phyloP scores from a whole-genome alignment of 2,888 invertebrate genomes.

The Volucella inflata region DNA sequence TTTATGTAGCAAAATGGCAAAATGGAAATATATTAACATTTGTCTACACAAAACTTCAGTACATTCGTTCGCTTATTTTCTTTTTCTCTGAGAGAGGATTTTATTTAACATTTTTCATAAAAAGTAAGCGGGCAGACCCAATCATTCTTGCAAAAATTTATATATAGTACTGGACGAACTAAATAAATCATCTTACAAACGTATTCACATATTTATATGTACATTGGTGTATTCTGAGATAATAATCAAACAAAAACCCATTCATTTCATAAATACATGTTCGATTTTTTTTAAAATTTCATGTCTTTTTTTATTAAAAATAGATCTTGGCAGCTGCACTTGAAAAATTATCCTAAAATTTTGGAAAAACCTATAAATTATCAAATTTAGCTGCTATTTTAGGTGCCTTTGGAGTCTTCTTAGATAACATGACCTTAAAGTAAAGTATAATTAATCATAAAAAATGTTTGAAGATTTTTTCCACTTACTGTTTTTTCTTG shows the following conservation, averaged over 20 bases:
- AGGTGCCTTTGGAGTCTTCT: conserved; percentile 77
- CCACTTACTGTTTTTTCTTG: conserved; percentile 36
- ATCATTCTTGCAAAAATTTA: too few relatives aligned
- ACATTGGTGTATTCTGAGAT: neutral
- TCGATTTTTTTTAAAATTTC: conserved; percentile 12
- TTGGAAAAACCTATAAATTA: conserved; percentile 49
- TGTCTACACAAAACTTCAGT: too few relatives aligned
- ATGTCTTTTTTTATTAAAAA: conserved; percentile 34
- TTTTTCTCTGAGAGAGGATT: too few relatives aligned
- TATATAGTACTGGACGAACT: too few relatives aligned
- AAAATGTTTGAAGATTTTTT: neutral
- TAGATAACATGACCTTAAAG: conserved; percentile 30
- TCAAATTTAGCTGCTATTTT: conserved; percentile 76
- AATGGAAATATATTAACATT: too few relatives aligned
- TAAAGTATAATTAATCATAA: neutral
- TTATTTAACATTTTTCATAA: too few relatives aligned
- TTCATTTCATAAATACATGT: conserved; percentile 19
- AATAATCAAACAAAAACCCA: conserved; percentile 1
- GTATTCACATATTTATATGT: neutral
- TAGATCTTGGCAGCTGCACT: conserved; percentile 19
- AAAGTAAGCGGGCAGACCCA: too few relatives aligned
- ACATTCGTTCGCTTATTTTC: too few relatives aligned
- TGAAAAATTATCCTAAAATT: conserved; percentile 18
- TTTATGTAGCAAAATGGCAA: too few relatives aligned
- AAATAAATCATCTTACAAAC: too few relatives aligned